Base-by-base conservation (phyloP, 1,140 invertebrate genomes). In the Habropoda laboriosa region DNA sequence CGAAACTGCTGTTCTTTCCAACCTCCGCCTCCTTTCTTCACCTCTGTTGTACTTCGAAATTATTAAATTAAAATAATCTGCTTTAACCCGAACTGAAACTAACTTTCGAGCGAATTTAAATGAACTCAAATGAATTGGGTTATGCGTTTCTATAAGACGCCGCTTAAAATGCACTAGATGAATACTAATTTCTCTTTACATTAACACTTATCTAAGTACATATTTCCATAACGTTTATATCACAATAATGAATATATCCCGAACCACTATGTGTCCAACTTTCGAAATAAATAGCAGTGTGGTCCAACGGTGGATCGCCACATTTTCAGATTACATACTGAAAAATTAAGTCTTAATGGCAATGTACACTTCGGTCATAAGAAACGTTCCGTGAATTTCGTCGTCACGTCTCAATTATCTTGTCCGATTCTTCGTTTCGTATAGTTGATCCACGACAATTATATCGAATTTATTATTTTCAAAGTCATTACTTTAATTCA, bases 101-200 rank as follows among this genome's bases (percentile, higher is more conserved):
- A 60, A 45, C 70, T 72, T 72, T 35, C 70, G n/a, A 72, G 47
- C 55, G 55, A 72, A 72, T 72, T 72, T 72, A 72, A 47, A 60
- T 72, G 21, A 72, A 72, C 35, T 35, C 21, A 21, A 55, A 70
- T 18, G 32, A 42, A 35, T 45, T 57, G 1, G 35, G n/a, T 45
- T 57, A 42, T 57, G 49, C 68, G 16, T 30, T 57, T 42, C 18
- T 45, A 71, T 42, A 42, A 40, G 32, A 10, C 10, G 10, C 3
- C 10, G 18, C 40, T 18, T 8, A 24, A n/a, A n/a, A 71, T 5
- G 32, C 10, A 16, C 32, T 18, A 18, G n/a, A n/a, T 53, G n/a
- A 42, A 66, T 66, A 47, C 63, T 66, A 66, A 66, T 66, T 66
- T 21, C 63, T 13, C 10, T 47, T 18, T 0, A 21, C n/a, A n/a